These are phyloP conservation scores for Octonoba sinensis DNA, from an alignment of 2,888 invertebrate genomes.

Conservation along the genomic window DNA sequence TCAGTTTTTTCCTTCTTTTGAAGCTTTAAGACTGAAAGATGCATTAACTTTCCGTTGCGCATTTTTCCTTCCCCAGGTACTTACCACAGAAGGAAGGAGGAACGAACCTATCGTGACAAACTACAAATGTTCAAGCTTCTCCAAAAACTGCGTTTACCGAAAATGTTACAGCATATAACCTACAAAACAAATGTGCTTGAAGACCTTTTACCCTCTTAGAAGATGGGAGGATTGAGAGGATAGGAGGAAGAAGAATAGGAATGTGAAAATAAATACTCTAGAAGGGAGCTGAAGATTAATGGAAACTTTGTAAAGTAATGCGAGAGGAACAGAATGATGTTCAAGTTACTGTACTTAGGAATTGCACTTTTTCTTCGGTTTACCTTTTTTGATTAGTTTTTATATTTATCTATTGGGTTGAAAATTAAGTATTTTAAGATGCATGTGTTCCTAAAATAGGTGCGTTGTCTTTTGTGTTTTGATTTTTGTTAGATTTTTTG, in stretches of 20 bases:
- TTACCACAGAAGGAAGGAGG: neutral
- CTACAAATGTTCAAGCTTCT: conserved; percentile 55
- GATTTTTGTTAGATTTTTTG: too few species aligned
- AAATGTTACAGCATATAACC: conserved; percentile 55
- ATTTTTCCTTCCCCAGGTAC: neutral
- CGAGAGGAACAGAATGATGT: conserved; percentile 24
- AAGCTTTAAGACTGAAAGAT: conserved; percentile 28
- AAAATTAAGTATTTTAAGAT: too few species aligned
- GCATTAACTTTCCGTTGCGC: conserved; percentile 24
- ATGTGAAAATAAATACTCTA: too few species aligned
- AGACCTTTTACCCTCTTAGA: conserved; percentile 28
- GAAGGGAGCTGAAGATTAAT: conserved; percentile 37
- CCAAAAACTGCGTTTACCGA: conserved; percentile 53
- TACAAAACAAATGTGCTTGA: conserved; percentile 45
- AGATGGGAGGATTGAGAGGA: conserved; percentile 14
- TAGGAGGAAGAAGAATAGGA: conserved; percentile 35
- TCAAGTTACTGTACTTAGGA: neutral
- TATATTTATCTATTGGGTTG: neutral
- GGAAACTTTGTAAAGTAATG: conserved; percentile 44
- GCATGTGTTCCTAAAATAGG: too few species aligned
- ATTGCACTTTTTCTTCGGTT: too few species aligned
- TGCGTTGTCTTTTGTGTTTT: too few species aligned
- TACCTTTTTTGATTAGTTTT: neutral
- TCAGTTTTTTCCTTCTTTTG: neutral
- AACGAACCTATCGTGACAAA: conserved; percentile 17